Percentiles rank a stretch among this genome's conserved stretches.
These are phyloP conservation scores for Zootoca vivipara DNA, from an alignment of 2,113 vertebrate species.

Conservation along the genomic window DNA sequence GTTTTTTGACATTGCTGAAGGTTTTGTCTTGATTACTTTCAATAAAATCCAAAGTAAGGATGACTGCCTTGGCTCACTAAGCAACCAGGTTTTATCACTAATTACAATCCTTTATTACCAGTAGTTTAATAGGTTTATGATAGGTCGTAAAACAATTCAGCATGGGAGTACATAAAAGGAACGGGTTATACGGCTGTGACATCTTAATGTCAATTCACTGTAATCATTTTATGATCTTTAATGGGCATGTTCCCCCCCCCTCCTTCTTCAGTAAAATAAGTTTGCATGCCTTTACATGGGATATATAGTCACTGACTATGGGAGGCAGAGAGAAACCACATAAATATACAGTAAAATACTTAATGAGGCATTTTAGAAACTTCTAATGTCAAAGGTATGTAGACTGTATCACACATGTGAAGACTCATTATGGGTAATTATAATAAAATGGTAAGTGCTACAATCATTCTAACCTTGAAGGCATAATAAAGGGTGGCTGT, in stretches of 20 bases:
- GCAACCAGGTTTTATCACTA: slow-evolving; percentile 93
- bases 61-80: slow-evolving; percentile 89
- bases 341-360: slow-evolving; percentile 86
- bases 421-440: slow-evolving; percentile 89
- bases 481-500: slow-evolving; percentile 75
- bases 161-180: slow-evolving; percentile 85
- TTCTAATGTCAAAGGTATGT: slow-evolving; percentile 83
- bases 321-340: slow-evolving; percentile 70
- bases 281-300: slow-evolving; percentile 70
- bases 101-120: slow-evolving; percentile 94
- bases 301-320: slow-evolving; percentile 62
- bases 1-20: slow-evolving; percentile 84
- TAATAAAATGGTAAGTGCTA: slow-evolving; percentile 84
- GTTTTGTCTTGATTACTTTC: slow-evolving; percentile 81
- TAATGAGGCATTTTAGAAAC: slow-evolving; percentile 82
- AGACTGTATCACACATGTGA: slow-evolving; percentile 79
- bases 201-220: slow-evolving; percentile 89
- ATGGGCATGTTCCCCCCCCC: slow-evolving; percentile 66
- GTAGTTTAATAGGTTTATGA: slow-evolving; percentile 93
- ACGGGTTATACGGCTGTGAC: slow-evolving; percentile 86
- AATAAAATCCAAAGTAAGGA: slow-evolving; percentile 85
- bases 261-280: slow-evolving; percentile 54
- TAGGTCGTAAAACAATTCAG: slow-evolving; percentile 92
- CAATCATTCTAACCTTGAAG: slow-evolving; percentile 87
- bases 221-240: slow-evolving; percentile 86